These are phyloP conservation scores for Hypotaenidia okinawae DNA, from an alignment of 2,797 vertebrate genomes.

Conservation along the genomic window DNA sequence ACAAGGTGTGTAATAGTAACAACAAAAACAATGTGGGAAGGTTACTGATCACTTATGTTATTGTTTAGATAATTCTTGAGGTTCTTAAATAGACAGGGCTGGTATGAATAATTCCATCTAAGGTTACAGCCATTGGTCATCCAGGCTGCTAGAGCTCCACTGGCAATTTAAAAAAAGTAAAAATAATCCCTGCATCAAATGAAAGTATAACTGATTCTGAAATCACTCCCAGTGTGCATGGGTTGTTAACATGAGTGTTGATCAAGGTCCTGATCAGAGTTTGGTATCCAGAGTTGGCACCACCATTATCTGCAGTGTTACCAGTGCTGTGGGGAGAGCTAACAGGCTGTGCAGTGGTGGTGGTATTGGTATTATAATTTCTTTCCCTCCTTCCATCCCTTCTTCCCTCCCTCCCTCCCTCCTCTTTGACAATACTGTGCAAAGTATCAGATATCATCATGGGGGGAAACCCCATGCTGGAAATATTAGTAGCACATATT, in stretches of 20 bases:
- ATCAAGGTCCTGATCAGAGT: neutral
- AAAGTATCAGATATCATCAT: neutral
- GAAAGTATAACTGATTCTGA: neutral
- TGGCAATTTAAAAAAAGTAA: neutral
- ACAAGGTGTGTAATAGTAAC: neutral
- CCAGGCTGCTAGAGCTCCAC: neutral
- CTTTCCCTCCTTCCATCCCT: no score
- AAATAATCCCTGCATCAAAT: neutral
- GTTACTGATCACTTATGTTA: neutral
- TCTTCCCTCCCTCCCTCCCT: no score
- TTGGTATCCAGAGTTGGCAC: neutral
- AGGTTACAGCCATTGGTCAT: neutral
- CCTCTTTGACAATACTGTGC: neutral
- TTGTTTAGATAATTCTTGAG: neutral
- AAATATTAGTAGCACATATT: neutral
- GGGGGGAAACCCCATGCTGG: neutral
- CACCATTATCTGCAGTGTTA: neutral
- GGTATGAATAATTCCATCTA: neutral
- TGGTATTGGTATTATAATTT: neutral
- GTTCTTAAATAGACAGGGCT: neutral
- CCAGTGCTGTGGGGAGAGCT: neutral
- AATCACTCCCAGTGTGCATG: accelerated
- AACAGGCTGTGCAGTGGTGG: neutral
- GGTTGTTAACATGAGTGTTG: neutral
- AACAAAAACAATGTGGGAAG: neutral